Conservation (phyloP, 2,113 vertebrate species). For the Tachycineta bicolor region DNA sequence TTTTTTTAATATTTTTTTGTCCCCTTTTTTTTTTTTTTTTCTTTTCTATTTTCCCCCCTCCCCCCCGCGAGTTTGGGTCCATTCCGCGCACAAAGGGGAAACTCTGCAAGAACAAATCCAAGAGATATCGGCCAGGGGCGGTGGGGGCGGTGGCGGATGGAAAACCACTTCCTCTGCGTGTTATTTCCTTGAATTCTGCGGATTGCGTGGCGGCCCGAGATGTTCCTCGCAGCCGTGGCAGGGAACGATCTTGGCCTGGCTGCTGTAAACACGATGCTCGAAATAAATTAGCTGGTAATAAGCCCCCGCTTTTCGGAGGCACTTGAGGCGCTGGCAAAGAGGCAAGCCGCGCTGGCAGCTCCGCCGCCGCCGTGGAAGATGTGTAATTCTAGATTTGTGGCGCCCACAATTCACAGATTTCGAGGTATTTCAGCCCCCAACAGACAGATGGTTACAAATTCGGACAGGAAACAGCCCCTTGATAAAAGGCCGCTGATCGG, state of each 20-base stretch:
- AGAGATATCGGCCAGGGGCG: background rate
- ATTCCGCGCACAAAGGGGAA: conserved; percentile 42
- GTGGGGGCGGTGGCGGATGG: background rate
- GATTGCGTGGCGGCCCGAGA: background rate
- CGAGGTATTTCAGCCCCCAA: background rate
- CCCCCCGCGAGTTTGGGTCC: background rate
- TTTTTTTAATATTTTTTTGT: no score
- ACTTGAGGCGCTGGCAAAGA: background rate
- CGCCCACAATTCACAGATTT: background rate
- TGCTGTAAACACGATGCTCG: conserved; percentile 12
- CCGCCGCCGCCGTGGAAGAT: background rate
- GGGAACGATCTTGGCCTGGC: background rate
- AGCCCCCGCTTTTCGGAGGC: conserved; percentile 8
- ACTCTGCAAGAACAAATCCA: conserved; percentile 46
- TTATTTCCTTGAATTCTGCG: conserved; percentile 58
- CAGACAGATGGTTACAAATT: conserved; percentile 37
- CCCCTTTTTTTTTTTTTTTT: background rate
- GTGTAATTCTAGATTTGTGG: conserved; percentile 11
- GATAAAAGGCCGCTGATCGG: background rate
- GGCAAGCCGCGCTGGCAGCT: conserved; percentile 1
- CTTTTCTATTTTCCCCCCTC: no score
- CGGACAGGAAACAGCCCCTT: conserved; percentile 10
- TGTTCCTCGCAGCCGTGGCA: conserved; percentile 4
- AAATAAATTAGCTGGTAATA: conserved; percentile 16
- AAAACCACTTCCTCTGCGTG: conserved; percentile 20